Evolutionary conservation across 2,113 vertebrate genomes (phyloP).

Genomic region (Shinisaurus crocodilurus): DNA sequence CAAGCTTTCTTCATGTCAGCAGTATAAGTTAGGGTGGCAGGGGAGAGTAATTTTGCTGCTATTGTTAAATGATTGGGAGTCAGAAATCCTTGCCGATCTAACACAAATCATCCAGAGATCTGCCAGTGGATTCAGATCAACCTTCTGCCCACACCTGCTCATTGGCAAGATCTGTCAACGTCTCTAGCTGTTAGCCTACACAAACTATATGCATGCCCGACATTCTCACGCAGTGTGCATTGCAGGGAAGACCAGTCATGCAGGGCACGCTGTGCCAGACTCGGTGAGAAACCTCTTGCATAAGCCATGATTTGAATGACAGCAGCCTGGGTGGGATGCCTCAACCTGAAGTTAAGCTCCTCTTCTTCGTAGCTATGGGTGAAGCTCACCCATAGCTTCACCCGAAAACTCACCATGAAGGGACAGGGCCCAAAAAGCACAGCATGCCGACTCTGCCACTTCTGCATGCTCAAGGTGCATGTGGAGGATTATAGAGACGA

Average conservation of each 20-base stretch:
- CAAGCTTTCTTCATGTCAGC: no score
- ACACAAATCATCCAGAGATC: no score
- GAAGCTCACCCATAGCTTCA: no score
- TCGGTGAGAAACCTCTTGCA: not conserved
- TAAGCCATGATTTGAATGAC: not conserved
- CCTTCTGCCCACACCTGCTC: no score
- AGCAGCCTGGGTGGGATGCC: not conserved
- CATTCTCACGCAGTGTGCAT: not conserved
- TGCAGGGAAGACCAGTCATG: not conserved
- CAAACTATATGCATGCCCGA: not conserved
- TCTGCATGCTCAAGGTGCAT: conserved; percentile 35
- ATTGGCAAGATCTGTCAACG: no score
- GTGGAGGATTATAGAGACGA: conserved; percentile 45
- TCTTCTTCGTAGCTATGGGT: no score
- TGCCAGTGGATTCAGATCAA: no score
- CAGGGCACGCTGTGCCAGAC: not conserved
- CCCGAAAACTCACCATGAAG: conserved; percentile 71
- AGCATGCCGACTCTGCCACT: conserved; percentile 66
- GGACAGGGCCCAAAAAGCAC: conserved; percentile 74
- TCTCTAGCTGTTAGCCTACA: no score
- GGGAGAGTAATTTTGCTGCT: no score
- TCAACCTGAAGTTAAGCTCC: not conserved
- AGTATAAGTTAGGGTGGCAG: no score
- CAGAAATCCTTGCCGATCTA: no score
- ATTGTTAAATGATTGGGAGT: no score